Conservation (phyloP, 2,113 vertebrate genomes). For the Cebidichthys violaceus region DNA sequence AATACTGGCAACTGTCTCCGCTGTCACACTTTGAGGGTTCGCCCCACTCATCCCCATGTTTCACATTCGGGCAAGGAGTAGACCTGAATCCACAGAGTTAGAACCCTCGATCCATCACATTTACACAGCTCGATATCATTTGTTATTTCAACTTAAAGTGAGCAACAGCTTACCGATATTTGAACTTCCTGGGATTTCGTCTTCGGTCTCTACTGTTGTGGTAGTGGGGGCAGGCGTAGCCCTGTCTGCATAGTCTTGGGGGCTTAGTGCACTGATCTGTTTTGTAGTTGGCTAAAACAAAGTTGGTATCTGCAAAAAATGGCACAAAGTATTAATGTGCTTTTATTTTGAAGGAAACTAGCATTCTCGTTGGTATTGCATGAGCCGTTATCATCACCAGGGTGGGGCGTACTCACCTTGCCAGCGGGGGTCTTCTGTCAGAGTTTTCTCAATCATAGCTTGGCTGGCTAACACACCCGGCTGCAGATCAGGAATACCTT, state of each 20-base stretch:
- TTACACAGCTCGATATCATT: background rate
- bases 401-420: conserved; percentile 79
- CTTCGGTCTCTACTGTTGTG: conserved; percentile 93
- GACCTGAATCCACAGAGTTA: conserved; percentile 81
- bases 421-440: conserved; percentile 93
- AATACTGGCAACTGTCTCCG: conserved; percentile 91
- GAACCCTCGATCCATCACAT: background rate
- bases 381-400: background rate
- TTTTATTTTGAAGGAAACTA: background rate
- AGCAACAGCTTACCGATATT: conserved; percentile 86
- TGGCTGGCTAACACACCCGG: conserved; percentile 92
- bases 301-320: conserved; percentile 87
- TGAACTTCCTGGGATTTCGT: conserved; percentile 90
- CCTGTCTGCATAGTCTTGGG: conserved; percentile 93
- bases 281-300: conserved; percentile 95
- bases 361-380: background rate
- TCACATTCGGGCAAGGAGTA: conserved; percentile 92
- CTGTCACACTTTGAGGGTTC: conserved; percentile 92
- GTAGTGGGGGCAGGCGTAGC: conserved; percentile 94
- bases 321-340: background rate
- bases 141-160: background rate
- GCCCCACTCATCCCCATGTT: conserved; percentile 94
- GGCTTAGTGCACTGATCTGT: conserved; percentile 94
- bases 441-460: conserved; percentile 94
- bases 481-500: conserved; percentile 89